Conservation (phyloP, 2,888 invertebrate genomes). For the Horisme vitalbata region DNA sequence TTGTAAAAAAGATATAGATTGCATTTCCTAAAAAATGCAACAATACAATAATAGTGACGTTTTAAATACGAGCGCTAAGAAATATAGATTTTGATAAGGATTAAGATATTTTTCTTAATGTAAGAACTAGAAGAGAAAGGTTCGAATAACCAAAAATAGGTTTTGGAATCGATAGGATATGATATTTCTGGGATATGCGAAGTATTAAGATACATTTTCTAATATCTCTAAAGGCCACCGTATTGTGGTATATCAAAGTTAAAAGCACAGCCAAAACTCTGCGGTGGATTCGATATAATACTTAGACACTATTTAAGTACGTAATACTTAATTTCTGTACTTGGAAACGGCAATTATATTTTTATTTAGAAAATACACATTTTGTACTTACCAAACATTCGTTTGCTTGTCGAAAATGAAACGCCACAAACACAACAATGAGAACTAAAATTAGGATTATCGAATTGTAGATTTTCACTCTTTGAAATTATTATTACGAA, state of each 20-base stretch:
- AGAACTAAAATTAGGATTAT: no score
- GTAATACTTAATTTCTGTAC: background rate
- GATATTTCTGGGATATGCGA: slow-evolving; percentile 55
- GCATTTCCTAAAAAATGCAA: background rate
- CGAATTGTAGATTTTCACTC: no score
- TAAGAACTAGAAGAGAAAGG: slow-evolving; percentile 4
- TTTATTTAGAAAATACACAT: background rate
- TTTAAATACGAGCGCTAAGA: slow-evolving; percentile 1
- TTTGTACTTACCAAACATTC: no score
- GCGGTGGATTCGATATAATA: slow-evolving; percentile 68
- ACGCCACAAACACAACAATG: no score
- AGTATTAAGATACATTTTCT: slow-evolving; percentile 34
- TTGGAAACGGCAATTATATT: slow-evolving; percentile 6
- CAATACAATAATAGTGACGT: background rate
- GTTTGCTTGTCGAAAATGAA: no score
- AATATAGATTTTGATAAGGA: slow-evolving; percentile 11
- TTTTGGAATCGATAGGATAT: slow-evolving; percentile 40
- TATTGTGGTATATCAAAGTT: slow-evolving; percentile 45
- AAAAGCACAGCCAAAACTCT: slow-evolving; percentile 78
- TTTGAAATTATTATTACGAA: no score
- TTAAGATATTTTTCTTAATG: slow-evolving; percentile 6
- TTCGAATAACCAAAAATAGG: background rate
- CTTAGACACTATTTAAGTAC: slow-evolving; percentile 42
- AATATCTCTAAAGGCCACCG: slow-evolving; percentile 44
- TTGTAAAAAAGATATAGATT: no score